Evolutionary conservation across 2,113 vertebrate genomes (phyloP).

Genomic region (Rhagologus leucostigma): DNA sequence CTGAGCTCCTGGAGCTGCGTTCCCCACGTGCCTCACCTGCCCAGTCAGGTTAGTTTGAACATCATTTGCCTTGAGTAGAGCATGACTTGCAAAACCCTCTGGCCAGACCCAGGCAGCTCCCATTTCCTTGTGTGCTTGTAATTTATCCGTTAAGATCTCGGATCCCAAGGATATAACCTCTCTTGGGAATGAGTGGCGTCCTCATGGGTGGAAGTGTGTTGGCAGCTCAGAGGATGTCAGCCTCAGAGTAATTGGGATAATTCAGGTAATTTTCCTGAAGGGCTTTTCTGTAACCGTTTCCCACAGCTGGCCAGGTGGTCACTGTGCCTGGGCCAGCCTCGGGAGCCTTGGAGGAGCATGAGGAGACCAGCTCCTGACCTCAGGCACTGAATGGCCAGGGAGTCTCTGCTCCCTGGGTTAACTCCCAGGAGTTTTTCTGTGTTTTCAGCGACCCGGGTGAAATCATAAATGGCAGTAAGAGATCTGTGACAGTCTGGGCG

Average conservation of each 20-base stretch:
- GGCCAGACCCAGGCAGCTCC: background rate
- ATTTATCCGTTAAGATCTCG: background rate
- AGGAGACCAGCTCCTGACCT: background rate
- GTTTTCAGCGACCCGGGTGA: background rate
- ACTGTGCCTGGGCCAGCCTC: background rate
- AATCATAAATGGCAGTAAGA: background rate
- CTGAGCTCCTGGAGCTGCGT: background rate
- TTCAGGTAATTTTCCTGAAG: background rate
- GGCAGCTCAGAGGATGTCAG: background rate
- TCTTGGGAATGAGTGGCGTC: background rate
- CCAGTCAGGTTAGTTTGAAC: rapidly evolving
- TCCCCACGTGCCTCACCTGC: background rate
- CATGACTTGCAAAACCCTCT: background rate
- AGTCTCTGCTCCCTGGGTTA: background rate
- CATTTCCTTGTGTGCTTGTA: background rate
- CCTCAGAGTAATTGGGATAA: background rate
- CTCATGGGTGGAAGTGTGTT: background rate
- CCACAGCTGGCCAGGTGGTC: background rate
- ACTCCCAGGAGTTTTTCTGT: background rate
- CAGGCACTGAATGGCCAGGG: background rate
- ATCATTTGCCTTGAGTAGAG: background rate
- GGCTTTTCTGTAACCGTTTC: background rate
- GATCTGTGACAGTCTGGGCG: background rate
- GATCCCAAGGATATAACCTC: background rate
- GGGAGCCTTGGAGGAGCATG: rapidly evolving